phyloP scores from a whole-genome alignment of 2,888 invertebrate genomes.

The Norana najaformis region DNA sequence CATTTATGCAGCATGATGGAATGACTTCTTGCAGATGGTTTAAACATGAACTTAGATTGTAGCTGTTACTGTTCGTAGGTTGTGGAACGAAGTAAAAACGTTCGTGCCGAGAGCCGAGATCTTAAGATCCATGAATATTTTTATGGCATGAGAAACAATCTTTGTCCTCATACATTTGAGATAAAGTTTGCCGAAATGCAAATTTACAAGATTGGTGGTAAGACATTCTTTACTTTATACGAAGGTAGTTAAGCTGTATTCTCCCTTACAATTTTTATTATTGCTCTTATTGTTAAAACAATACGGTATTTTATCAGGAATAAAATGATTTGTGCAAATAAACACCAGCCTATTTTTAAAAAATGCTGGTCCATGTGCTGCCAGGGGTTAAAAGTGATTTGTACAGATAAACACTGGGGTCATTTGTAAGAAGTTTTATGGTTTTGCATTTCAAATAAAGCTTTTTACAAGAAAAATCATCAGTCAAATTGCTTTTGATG shows the following conservation, averaged over 20 bases:
- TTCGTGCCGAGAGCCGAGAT: conserved; percentile 76
- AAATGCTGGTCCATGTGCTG: not conserved
- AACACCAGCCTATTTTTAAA: no score
- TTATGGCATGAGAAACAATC: conserved; percentile 79
- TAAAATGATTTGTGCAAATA: not conserved
- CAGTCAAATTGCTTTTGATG: not conserved
- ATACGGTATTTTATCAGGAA: no score
- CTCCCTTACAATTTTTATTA: not conserved
- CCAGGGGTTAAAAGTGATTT: not conserved
- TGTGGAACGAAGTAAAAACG: conserved; percentile 78
- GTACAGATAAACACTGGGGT: not conserved
- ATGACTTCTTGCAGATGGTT: not conserved
- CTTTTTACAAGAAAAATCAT: not conserved
- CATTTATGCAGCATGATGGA: no score
- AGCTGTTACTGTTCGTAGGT: conserved; percentile 67
- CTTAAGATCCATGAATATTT: conserved; percentile 87
- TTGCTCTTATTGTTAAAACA: no score
- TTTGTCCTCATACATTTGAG: conserved; percentile 92
- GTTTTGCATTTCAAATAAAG: conserved; percentile 4
- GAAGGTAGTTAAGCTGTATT: not conserved
- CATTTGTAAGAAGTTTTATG: conserved; percentile 3
- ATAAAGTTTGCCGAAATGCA: conserved; percentile 86
- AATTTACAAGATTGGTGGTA: conserved; percentile 84
- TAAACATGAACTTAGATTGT: not conserved
- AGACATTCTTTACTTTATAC: conserved; percentile 24